Evolutionary conservation across 2,888 invertebrate genomes (phyloP).

Genomic region (Macaria notata): DNA sequence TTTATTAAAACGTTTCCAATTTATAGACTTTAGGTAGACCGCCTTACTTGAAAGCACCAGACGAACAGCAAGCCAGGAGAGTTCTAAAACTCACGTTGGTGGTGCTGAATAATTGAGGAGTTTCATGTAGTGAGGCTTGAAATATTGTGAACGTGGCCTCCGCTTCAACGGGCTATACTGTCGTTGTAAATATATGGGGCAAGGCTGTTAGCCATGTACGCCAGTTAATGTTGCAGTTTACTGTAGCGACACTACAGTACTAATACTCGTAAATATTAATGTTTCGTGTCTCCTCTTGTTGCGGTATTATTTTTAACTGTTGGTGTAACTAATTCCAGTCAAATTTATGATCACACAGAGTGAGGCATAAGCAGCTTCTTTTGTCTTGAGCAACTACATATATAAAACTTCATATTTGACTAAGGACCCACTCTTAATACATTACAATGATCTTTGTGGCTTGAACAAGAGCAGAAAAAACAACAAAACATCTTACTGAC

Average conservation of each 20-base stretch:
- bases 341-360: no score
- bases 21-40: constrained; percentile 34
- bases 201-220: constrained; percentile 32
- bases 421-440: no score
- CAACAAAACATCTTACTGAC: no score
- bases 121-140: constrained; percentile 37
- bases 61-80: constrained; percentile 35
- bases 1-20: constrained; percentile 41
- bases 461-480: no score
- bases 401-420: no score
- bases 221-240: constrained; percentile 21
- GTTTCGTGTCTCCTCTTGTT: neutral
- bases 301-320: neutral
- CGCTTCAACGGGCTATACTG: constrained; percentile 14
- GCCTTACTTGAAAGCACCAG: constrained; percentile 35
- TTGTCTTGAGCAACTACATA: no score
- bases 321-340: no score
- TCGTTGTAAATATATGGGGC: constrained; percentile 30
- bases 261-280: neutral
- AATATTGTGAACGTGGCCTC: constrained; percentile 49
- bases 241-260: constrained; percentile 7
- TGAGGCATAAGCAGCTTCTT: no score
- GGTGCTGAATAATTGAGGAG: constrained; percentile 29
- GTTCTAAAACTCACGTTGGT: constrained; percentile 35
- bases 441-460: no score